Evolutionary conservation across 2,888 invertebrate genomes (phyloP), one percentile per base, ranked within the genome.

Genomic region (Stenodera caucasica): DNA sequence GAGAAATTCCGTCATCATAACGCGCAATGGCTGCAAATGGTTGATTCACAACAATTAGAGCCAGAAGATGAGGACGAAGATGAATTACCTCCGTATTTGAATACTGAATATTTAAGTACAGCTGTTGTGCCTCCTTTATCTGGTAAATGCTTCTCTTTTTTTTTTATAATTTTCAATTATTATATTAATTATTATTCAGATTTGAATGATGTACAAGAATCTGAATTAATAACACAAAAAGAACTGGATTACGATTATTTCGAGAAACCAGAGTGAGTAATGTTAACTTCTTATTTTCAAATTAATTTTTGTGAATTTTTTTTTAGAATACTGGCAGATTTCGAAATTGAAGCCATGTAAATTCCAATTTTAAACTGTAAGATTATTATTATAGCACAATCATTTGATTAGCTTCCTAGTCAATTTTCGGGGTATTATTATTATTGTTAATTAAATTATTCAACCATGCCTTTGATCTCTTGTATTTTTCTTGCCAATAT

Each of bases 1-100:
- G 98, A 98, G 81, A 91, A 97, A 71, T 99, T 98, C 82, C 88
- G 96, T n/a, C 95, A 95, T 82, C 97, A 98, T 82, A 99, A 99
- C 81, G 93, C 94, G 0, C 97, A 98, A 78, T 99, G 98, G 98
- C 82, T 99, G 68, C 94, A 96, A 74, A 97, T 98, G 90, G 94
- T 98, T 37, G 95, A 96, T 80, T 84, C 84, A 61, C 86, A 86
- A 64, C 83, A 84, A 63, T 71, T 80, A 45, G 78, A 78, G 35
- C 77, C 75, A 1, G 79, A 79, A 52, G 82, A 77, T 53, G 84
- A 84, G 50, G 85, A 83, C 50, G 89, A 89, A 69, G 86, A 86
- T 66, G 89, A 88, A 73, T 80, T 91, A 69, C 90, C 91, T 61
- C 89, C 90, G 1, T 91, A 90, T 81, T 84, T 91, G 67, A 88